Evolutionary conservation across 2,113 vertebrate species (phyloP).

Genomic region (Lophius piscatorius): DNA sequence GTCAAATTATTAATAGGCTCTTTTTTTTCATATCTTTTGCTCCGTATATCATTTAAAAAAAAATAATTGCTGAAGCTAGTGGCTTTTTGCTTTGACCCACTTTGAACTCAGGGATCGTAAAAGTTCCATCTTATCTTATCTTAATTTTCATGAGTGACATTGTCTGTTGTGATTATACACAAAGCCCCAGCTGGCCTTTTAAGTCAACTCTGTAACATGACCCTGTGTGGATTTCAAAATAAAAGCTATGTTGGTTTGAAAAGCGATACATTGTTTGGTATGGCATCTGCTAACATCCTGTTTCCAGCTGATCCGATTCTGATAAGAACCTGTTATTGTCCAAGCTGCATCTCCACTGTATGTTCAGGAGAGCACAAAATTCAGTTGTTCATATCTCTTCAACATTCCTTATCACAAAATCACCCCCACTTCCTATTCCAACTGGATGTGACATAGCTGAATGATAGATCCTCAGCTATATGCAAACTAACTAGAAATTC

Average conservation of each 20-base stretch:
- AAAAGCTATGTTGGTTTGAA: neutral
- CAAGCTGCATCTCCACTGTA: conserved; percentile 7
- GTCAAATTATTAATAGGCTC: neutral
- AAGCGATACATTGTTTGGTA: neutral
- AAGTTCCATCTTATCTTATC: conserved; percentile 39
- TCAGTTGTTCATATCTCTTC: no score
- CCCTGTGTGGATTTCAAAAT: conserved; percentile 20
- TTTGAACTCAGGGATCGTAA: conserved; percentile 30
- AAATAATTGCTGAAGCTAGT: neutral
- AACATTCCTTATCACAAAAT: no score
- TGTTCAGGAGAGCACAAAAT: no score
- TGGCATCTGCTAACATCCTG: neutral
- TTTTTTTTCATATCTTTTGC: neutral
- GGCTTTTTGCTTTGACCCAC: conserved; percentile 24
- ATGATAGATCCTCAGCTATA: no score
- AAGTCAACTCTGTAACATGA: neutral
- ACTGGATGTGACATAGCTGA: no score
- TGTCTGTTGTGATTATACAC: conserved; percentile 47
- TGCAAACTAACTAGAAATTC: no score
- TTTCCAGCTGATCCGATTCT: neutral
- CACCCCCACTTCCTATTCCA: no score
- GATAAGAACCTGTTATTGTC: conserved; percentile 15
- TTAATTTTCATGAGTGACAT: conserved; percentile 30
- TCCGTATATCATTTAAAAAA: neutral
- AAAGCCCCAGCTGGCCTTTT: conserved; percentile 26